phyloP scores from a whole-genome alignment of 2,797 vertebrate species.

The Ctenochaetus hawaiiensis region DNA sequence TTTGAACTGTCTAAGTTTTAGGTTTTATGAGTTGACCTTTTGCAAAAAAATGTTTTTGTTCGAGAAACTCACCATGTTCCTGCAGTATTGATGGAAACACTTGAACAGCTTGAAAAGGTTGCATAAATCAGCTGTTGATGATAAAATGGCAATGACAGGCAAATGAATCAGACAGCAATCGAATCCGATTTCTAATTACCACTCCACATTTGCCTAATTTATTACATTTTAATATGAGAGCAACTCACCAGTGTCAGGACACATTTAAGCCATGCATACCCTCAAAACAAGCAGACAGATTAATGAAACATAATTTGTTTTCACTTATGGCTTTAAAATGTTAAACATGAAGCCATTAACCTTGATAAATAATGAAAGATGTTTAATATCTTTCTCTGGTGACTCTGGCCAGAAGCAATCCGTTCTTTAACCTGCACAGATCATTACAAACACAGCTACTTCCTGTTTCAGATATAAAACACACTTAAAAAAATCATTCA shows the following conservation, averaged over 20 bases:
- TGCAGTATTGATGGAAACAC: not conserved
- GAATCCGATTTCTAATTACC: slow-evolving; percentile 59
- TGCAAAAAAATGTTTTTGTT: not conserved
- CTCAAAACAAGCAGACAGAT: slow-evolving; percentile 48
- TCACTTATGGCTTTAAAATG: slow-evolving; percentile 59
- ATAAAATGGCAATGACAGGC: not conserved
- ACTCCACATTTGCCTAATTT: slow-evolving; percentile 20
- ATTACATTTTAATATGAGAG: slow-evolving; percentile 45
- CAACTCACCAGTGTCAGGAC: slow-evolving; percentile 52
- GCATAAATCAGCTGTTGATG: not conserved
- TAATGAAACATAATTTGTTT: slow-evolving; percentile 65
- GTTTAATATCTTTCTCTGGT: slow-evolving; percentile 52
- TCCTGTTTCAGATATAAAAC: slow-evolving; percentile 30
- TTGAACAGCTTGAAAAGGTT: slow-evolving; percentile 21
- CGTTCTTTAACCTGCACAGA: slow-evolving; percentile 38
- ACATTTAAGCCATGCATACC: slow-evolving; percentile 53
- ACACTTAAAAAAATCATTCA: slow-evolving; percentile 7
- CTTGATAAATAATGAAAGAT: slow-evolving; percentile 63
- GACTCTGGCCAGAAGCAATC: slow-evolving; percentile 41
- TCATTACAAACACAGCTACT: slow-evolving; percentile 6
- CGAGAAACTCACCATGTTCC: not conserved
- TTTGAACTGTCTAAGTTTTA: too few relatives aligned
- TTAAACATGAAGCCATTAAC: slow-evolving; percentile 57
- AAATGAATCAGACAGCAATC: slow-evolving; percentile 56
- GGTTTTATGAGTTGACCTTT: not conserved